Conservation (phyloP, 1,140 invertebrate species). For the Maniola jurtina region DNA sequence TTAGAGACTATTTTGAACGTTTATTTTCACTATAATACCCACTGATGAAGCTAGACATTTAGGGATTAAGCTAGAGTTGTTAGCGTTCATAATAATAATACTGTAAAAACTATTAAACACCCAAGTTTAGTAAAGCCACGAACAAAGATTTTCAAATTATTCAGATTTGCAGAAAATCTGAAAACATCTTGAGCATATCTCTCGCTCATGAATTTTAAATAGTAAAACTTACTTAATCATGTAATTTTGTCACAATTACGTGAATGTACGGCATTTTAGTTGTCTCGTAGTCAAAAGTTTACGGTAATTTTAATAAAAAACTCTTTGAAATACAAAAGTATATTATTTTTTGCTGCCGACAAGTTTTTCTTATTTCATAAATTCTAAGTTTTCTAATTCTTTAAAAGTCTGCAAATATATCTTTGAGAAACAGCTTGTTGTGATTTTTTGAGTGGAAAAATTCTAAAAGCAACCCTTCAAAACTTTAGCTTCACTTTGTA, state of each 20-base stretch:
- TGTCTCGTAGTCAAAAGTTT: too few species aligned
- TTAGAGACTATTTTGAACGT: too few species aligned
- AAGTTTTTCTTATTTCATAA: neutral
- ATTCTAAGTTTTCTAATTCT: neutral
- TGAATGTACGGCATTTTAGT: too few species aligned
- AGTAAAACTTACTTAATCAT: too few species aligned
- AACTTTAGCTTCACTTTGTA: neutral
- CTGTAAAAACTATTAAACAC: neutral
- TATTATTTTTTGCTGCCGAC: too few species aligned
- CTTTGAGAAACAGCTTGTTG: neutral
- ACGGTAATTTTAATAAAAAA: too few species aligned
- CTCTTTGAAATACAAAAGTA: too few species aligned
- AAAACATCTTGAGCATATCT: neutral
- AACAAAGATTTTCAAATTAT: neutral
- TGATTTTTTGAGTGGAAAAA: neutral
- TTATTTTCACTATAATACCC: too few species aligned
- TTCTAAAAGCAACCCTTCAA: neutral
- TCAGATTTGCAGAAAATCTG: neutral
- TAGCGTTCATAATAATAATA: too few species aligned
- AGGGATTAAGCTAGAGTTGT: too few species aligned
- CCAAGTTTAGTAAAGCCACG: neutral
- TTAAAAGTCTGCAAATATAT: conserved; percentile 1
- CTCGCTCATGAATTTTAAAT: neutral
- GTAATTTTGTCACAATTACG: too few species aligned
- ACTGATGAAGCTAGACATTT: too few species aligned